Conservation (phyloP, 92 coral and sea anemone species). For the Ricordea florida region DNA sequence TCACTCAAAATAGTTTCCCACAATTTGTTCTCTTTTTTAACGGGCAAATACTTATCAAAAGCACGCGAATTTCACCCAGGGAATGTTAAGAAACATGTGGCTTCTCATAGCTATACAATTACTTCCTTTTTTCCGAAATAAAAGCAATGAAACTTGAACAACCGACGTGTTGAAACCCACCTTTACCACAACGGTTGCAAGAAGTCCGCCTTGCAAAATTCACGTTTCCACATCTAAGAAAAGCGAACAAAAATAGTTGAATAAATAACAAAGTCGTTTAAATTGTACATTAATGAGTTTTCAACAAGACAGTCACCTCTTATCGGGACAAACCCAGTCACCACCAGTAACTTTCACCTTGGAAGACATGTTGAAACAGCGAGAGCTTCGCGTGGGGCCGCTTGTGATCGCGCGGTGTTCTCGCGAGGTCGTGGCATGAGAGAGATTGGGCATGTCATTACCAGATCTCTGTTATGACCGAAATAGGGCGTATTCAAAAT, state of each 20-base stretch:
- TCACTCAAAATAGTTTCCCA: too few relatives aligned
- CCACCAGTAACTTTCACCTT: constrained; percentile 82
- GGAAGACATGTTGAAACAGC: constrained; percentile 37
- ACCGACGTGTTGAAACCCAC: too few relatives aligned
- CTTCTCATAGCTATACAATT: too few relatives aligned
- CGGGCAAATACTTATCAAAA: too few relatives aligned
- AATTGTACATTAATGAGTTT: not conserved
- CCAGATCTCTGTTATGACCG: constrained; percentile 1
- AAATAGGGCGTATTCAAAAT: constrained; percentile 27
- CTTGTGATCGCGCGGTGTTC: not conserved
- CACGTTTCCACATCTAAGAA: constrained; percentile 90
- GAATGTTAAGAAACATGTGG: too few relatives aligned
- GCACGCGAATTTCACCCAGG: too few relatives aligned
- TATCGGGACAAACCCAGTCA: constrained; percentile 96
- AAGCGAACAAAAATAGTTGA: not conserved
- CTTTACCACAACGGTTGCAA: constrained; percentile 96
- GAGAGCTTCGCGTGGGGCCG: too few relatives aligned
- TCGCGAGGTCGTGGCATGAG: not conserved
- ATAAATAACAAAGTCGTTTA: not conserved
- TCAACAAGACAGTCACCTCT: constrained; percentile 47
- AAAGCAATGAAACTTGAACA: too few relatives aligned
- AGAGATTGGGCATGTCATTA: constrained; percentile 4
- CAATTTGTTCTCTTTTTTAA: too few relatives aligned
- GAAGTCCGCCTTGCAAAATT: constrained; percentile 95
- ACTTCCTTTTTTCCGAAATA: too few relatives aligned